Percentiles rank a stretch among this genome's conserved stretches.
Evolutionary conservation across 1,140 invertebrate species (phyloP).

Genomic region (Heliconius hewitsoni): DNA sequence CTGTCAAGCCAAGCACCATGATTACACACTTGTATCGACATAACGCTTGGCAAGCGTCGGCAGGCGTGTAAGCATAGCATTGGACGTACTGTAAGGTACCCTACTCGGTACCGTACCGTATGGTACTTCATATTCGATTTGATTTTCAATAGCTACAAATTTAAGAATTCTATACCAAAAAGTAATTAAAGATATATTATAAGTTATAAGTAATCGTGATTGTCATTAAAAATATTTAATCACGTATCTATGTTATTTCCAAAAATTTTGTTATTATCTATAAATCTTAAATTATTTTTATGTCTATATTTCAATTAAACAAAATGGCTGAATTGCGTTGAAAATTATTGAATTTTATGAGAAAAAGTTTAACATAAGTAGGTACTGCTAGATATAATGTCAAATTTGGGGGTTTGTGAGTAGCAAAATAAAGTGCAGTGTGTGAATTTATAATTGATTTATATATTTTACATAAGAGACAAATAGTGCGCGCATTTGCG

Average conservation of each 20-base stretch:
- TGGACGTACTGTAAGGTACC: no score
- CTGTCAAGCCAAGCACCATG: no score
- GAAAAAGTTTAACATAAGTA: slow-evolving; percentile 20
- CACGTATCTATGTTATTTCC: neutral
- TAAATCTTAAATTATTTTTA: slow-evolving; percentile 11
- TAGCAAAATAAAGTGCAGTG: slow-evolving; percentile 1
- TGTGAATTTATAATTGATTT: slow-evolving; percentile 7
- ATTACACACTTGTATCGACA: no score
- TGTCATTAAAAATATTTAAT: neutral
- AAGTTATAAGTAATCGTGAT: neutral
- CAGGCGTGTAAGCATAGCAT: no score
- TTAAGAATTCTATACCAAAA: no score
- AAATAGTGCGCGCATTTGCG: slow-evolving; percentile 62
- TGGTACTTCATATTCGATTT: no score
- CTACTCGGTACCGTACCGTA: no score
- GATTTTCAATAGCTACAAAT: no score
- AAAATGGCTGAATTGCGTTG: slow-evolving; percentile 46
- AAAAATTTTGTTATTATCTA: slow-evolving; percentile 15
- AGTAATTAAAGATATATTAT: neutral
- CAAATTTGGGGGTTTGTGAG: neutral
- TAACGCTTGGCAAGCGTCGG: no score
- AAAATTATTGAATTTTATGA: slow-evolving; percentile 26
- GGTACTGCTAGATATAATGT: neutral
- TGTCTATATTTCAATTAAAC: slow-evolving; percentile 46
- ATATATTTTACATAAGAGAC: slow-evolving; percentile 13